Percentiles rank a stretch among this genome's conserved stretches.
Evolutionary conservation across 2,888 invertebrate genomes (phyloP).

Genomic region (Rotaria socialis): DNA sequence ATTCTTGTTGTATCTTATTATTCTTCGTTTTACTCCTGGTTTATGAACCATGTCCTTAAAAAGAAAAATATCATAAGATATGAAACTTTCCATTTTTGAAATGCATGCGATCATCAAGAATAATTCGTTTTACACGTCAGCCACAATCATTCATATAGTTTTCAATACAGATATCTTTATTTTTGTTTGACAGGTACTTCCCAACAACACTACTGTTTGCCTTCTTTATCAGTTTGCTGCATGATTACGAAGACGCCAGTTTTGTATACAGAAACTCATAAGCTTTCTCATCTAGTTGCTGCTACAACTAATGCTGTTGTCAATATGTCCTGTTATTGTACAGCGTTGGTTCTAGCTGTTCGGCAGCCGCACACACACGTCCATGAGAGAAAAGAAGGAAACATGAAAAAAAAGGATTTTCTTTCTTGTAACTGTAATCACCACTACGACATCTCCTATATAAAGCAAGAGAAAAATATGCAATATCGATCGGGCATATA

Average conservation of each 20-base stretch:
- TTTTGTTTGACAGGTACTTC: too few species aligned
- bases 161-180: too few species aligned
- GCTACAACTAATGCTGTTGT: neutral
- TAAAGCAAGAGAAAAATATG: too few species aligned
- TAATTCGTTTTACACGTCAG: neutral
- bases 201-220: neutral
- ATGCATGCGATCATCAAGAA: neutral
- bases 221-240: neutral
- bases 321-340: neutral
- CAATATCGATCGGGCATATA: too few species aligned
- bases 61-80: too few species aligned
- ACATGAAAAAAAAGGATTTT: neutral
- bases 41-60: too few species aligned
- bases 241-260: neutral
- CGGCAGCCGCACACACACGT: neutral
- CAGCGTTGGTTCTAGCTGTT: neutral
- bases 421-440: too few species aligned
- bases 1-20: neutral
- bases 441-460: too few species aligned
- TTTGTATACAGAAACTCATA: neutral
- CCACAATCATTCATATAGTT: too few species aligned
- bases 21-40: too few species aligned
- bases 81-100: neutral
- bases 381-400: neutral
- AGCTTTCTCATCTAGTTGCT: neutral